Conservation (phyloP, 2,113 vertebrate genomes). For the Cryptoleucopteryx plumbea region DNA sequence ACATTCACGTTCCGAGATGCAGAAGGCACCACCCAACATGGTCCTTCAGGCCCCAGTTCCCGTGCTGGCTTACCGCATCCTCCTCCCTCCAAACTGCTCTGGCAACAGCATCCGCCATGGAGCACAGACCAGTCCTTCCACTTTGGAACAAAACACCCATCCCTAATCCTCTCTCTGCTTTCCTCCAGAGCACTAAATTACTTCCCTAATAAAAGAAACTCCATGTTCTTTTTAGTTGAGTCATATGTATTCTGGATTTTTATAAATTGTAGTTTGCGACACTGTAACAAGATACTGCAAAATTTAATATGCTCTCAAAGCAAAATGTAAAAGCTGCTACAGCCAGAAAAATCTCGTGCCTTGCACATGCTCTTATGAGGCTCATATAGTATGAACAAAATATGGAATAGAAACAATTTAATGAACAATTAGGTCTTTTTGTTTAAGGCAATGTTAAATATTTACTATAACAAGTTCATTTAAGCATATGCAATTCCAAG, state of each 20-base stretch:
- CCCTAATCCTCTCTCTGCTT: not conserved
- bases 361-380: not conserved
- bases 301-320: not conserved
- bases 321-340: not conserved
- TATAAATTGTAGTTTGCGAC: not conserved
- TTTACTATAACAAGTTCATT: not conserved
- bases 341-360: not conserved
- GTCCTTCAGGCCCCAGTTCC: not conserved
- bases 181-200: not conserved
- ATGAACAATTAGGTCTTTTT: not conserved
- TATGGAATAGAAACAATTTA: not conserved
- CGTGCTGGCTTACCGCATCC: rapidly evolving
- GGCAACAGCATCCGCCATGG: not conserved
- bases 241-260: not conserved
- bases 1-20: rapidly evolving
- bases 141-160: not conserved
- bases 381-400: not conserved
- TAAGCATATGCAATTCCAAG: not conserved
- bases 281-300: not conserved
- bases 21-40: not conserved
- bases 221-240: not conserved
- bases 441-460: not conserved
- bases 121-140: not conserved
- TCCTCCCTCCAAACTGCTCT: not conserved
- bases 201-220: not conserved